A percentile compares a stretch with the other conserved stretches of the same genome.
Conservation (phyloP, 2,888 invertebrate species). For the Protophormia terraenovae region DNA sequence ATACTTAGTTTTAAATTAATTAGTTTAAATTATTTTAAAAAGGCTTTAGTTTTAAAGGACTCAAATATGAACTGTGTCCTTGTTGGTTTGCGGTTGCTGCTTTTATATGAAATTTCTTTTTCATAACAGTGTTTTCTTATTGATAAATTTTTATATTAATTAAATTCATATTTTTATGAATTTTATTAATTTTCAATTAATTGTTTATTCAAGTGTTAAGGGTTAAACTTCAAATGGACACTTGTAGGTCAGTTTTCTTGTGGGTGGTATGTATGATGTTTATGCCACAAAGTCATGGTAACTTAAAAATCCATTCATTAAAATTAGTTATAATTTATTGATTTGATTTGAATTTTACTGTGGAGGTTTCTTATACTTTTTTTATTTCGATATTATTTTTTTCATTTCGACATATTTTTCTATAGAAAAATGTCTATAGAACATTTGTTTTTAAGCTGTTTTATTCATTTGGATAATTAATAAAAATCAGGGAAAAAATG, state of each 20-base stretch:
- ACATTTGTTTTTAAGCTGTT: too few relatives aligned
- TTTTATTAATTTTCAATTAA: slow-evolving; percentile 53
- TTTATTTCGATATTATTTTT: too few relatives aligned
- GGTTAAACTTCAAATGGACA: not conserved
- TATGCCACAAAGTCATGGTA: not conserved
- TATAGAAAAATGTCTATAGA: not conserved
- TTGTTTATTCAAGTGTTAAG: slow-evolving; percentile 43
- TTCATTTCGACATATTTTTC: not conserved
- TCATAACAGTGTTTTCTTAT: not conserved
- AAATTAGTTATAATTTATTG: slow-evolving; percentile 27
- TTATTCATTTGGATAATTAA: too few relatives aligned
- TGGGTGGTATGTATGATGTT: slow-evolving; percentile 1
- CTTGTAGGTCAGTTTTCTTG: slow-evolving; percentile 46
- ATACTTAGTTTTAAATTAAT: not conserved
- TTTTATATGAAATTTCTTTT: slow-evolving; percentile 33
- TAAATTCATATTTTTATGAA: slow-evolving; percentile 11
- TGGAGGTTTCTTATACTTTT: too few relatives aligned
- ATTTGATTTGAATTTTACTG: too few relatives aligned
- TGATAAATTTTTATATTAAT: not conserved
- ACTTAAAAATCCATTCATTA: slow-evolving; percentile 31
- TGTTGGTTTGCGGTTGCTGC: not conserved
- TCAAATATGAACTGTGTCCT: not conserved
- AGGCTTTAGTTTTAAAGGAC: slow-evolving; percentile 8
- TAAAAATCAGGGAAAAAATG: too few relatives aligned
- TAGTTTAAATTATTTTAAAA: not conserved